A percentile compares a stretch with the other conserved stretches of the same genome.
Evolutionary conservation across 2,113 vertebrate species (phyloP).

Genomic region (Thomomys bottae): DNA sequence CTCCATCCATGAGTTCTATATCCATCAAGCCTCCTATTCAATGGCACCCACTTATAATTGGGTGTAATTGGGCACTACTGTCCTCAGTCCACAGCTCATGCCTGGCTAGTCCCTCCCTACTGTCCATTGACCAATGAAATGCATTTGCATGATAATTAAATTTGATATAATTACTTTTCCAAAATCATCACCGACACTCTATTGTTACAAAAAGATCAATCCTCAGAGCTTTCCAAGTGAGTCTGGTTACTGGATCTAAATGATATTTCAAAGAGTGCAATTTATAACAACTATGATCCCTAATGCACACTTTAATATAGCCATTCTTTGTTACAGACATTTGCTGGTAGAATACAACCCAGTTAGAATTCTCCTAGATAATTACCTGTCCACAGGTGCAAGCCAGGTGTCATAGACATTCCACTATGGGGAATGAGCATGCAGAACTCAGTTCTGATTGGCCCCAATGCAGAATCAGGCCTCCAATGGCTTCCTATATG

Average conservation of each 20-base stretch:
- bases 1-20: constrained; percentile 74
- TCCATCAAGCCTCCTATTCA: constrained; percentile 82
- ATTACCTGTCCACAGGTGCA: constrained; percentile 60
- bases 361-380: constrained; percentile 72
- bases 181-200: constrained; percentile 86
- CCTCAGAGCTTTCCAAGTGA: constrained; percentile 84
- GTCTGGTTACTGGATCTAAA: constrained; percentile 86
- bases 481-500: background rate
- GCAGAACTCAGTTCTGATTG: background rate
- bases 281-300: constrained; percentile 87
- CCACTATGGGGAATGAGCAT: background rate
- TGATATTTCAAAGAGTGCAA: constrained; percentile 88
- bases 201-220: constrained; percentile 87
- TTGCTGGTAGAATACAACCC: constrained; percentile 77
- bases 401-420: constrained; percentile 59
- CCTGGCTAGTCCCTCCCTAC: constrained; percentile 75
- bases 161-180: constrained; percentile 88
- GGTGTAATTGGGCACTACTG: constrained; percentile 73
- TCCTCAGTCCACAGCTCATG: constrained; percentile 75
- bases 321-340: constrained; percentile 79
- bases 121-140: constrained; percentile 80
- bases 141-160: constrained; percentile 87
- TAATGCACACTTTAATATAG: constrained; percentile 83
- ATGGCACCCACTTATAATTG: constrained; percentile 79
- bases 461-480: background rate